Base-by-base conservation (phyloP, 2,113 vertebrate species). In the Oostethus manadensis region DNA sequence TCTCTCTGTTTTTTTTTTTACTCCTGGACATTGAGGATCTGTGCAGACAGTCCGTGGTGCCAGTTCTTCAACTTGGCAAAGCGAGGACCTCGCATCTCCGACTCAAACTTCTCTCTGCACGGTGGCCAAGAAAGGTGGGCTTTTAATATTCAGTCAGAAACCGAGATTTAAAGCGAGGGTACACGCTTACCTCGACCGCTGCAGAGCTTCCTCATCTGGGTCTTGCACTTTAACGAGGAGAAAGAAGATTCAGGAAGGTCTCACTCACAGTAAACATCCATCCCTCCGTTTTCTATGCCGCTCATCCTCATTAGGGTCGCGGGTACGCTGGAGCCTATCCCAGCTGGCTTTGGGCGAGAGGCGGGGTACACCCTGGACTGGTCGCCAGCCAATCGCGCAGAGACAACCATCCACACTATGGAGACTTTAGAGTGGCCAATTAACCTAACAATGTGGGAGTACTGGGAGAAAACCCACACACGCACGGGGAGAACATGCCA, bases 21-120 rank as follows among this genome's bases (percentile, higher is more conserved):
- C 64, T 93, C 90, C 86, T 94, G 93, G 89, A 98, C 83, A 1
- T 99, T 99, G 88, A 99, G 95, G 91, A 96, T 93, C 88, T 98
- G 94, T 92, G 97, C 92, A 8, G 96, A 98, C 45, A 99, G 93
- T 84, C 96, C 97, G 6, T 97, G 90, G 88, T 99, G 97, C 97
- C 97, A 99, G 84, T 95, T 99, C 91, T 94, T 96, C 92, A 99
- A 93, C 92, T 99, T 99, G 89, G 94, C 93, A 88, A 98, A 98
- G 86, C 96, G 95, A 80, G 97, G 96, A 80, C 97, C 94, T 90
- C 93, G 97, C 89, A 94, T 90, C 92, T 98, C 96, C 49, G 93
- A 94, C 92, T 98, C 95, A 91, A 98, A 99, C 91, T 82, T 97
- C 86, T 98, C 96, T 92, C 97, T 99, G 53, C 10, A 23, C 5